Base-by-base conservation (phyloP, 1,140 invertebrate species). In the Daktulosphaira vitifoliae region DNA sequence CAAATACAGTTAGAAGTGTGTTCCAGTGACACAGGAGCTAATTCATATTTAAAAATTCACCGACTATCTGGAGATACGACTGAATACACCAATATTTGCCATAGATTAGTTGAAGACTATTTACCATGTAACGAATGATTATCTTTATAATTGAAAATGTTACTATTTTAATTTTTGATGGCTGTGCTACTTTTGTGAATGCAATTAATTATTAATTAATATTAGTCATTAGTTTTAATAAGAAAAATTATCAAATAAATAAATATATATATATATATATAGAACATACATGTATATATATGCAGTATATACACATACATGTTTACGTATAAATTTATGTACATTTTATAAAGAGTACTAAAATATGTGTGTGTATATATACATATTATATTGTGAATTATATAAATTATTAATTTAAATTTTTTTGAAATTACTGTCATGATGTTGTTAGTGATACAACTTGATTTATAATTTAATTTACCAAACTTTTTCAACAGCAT, bases 1-100 rank as follows among this genome's bases (percentile, higher is more conserved):
- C 88, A 92, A 74, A 91, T 93, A 50, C 90, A 93, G 73, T 73
- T 94, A 68, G 84, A 89, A 70, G 84, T 93, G 1, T 89, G 83
- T 72, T 84, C 89, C 70, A 67, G 23, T 5, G 39, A 59, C 15
- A 51, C 44, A 2, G 49, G 66, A 22, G 29, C 33, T 15, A 62
- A 62, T 33, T 64, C 90, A 69, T 89, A 90, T 7, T 81, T 96
- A 66, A 93, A 93, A 72, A 85, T 96, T 81, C 77, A 91, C 65
- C 80, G 90, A 73, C 91, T 96, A 68, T 93, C 90, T 0, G 92
- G 92, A 2, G 91, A 96, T 76, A 88, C 90, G 74, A 79, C 87
- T 66, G 88, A 92, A 72, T 95, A 94, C 73, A 89, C 87, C 67
- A 88, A 90, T 73, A 80, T 95, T 15, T 95, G 91, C 76, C 87